These are phyloP conservation scores for Adineta ricciae DNA, from an alignment of 2,888 invertebrate genomes.

Conservation along the genomic window DNA sequence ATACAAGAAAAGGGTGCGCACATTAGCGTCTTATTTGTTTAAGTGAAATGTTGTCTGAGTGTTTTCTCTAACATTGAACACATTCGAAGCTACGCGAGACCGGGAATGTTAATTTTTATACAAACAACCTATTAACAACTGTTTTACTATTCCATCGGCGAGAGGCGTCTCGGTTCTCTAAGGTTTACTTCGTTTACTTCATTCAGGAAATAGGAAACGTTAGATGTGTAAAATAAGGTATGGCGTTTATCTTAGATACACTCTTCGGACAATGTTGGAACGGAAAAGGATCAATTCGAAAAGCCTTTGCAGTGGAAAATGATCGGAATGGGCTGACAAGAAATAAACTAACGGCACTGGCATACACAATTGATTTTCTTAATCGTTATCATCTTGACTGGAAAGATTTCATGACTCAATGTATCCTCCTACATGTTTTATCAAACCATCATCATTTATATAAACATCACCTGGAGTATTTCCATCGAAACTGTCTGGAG, in stretches of 20 bases:
- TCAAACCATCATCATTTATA: neutral
- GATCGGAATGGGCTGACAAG: neutral
- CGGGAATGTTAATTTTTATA: neutral
- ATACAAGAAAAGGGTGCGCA: neutral
- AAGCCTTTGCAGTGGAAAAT: neutral
- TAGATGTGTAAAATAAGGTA: neutral
- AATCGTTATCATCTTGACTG: neutral
- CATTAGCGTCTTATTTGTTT: neutral
- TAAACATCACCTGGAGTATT: neutral
- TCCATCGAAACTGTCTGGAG: neutral
- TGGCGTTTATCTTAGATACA: neutral
- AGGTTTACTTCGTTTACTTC: neutral
- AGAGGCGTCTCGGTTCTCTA: neutral
- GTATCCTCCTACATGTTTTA: neutral
- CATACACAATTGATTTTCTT: neutral
- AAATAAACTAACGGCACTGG: neutral
- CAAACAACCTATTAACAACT: neutral
- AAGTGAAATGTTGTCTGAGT: neutral
- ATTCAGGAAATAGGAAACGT: neutral
- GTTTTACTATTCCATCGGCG: neutral
- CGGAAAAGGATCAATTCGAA: neutral
- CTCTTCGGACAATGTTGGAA: conserved; percentile 12
- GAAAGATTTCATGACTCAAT: neutral
- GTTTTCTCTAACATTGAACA: neutral
- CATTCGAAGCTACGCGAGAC: neutral